A percentile compares a stretch with the other conserved stretches of the same genome.
These are phyloP conservation scores for Sanderia malayensis DNA, from an alignment of 30 jellyfish, hydroid and myxozoan species.

Conservation along the genomic window DNA sequence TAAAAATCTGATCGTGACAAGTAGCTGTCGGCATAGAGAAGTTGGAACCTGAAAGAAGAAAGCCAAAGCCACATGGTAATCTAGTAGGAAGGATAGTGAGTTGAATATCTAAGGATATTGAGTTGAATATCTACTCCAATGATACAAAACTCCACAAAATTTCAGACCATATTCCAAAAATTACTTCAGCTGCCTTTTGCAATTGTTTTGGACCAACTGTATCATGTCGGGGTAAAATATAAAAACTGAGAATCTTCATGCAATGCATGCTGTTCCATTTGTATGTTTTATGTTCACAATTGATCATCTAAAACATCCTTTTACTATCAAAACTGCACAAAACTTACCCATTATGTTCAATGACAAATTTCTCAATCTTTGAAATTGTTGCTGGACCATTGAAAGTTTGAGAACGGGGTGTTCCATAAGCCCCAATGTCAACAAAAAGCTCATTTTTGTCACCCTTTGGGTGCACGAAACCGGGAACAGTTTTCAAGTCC, in stretches of 20 bases:
- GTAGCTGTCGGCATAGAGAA: constrained; percentile 69
- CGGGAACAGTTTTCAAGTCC: constrained; percentile 38
- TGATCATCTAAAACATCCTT: constrained; percentile 17
- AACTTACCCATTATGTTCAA: constrained; percentile 47
- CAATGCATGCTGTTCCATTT: too few relatives aligned
- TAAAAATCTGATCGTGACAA: constrained; percentile 48
- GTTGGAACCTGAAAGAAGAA: constrained; percentile 62
- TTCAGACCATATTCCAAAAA: too few relatives aligned
- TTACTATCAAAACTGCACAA: constrained; percentile 9
- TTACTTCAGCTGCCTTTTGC: too few relatives aligned
- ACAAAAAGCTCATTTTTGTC: constrained; percentile 29
- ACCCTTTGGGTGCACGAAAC: constrained; percentile 48
- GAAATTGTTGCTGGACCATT: constrained; percentile 49
- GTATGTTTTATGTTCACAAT: too few relatives aligned
- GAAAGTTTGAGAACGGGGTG: constrained; percentile 24
- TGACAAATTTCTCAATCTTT: constrained; percentile 43
- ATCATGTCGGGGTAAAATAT: too few relatives aligned
- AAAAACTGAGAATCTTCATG: too few relatives aligned
- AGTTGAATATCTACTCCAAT: too few relatives aligned
- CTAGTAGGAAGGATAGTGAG: too few relatives aligned
- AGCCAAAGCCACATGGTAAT: too few relatives aligned
- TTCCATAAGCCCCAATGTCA: constrained; percentile 68
- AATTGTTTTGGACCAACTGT: too few relatives aligned
- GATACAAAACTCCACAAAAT: too few relatives aligned
- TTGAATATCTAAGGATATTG: too few relatives aligned